Conservation (phyloP, 2,888 invertebrate species). For the Caenorhabditis plicata region DNA sequence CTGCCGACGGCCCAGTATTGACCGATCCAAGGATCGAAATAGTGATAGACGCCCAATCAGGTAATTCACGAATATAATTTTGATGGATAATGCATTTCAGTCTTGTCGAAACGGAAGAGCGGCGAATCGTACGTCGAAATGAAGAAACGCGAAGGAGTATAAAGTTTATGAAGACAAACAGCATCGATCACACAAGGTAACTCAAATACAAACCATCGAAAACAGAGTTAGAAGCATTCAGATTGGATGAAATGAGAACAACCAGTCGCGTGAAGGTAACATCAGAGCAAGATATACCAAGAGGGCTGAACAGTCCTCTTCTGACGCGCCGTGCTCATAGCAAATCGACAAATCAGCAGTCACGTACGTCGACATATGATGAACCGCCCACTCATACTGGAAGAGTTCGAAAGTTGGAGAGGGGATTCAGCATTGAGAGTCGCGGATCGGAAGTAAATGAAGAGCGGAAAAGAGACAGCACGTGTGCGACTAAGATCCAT, state of each 20-base stretch:
- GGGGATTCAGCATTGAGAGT: slow-evolving; percentile 25
- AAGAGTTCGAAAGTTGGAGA: slow-evolving; percentile 28
- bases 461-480: slow-evolving; percentile 13
- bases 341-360: slow-evolving; percentile 12
- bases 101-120: slow-evolving; percentile 31
- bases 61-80: background rate
- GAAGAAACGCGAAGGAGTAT: slow-evolving; percentile 29
- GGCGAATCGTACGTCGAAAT: slow-evolving; percentile 15
- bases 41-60: slow-evolving; percentile 21
- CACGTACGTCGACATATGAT: background rate
- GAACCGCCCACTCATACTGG: slow-evolving; percentile 18
- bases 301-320: slow-evolving; percentile 23
- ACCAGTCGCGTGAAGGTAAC: background rate
- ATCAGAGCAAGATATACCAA: slow-evolving; percentile 22
- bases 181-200: slow-evolving; percentile 19
- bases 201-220: background rate
- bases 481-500: slow-evolving; percentile 32
- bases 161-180: slow-evolving; percentile 33
- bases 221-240: background rate
- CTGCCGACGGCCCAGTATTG: slow-evolving; percentile 1
- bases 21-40: background rate
- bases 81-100: background rate
- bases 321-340: slow-evolving; percentile 15
- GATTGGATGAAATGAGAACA: background rate
- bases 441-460: slow-evolving; percentile 6